Conservation (phyloP, 2,113 vertebrate genomes). For the Corythoichthys haematopterus region DNA sequence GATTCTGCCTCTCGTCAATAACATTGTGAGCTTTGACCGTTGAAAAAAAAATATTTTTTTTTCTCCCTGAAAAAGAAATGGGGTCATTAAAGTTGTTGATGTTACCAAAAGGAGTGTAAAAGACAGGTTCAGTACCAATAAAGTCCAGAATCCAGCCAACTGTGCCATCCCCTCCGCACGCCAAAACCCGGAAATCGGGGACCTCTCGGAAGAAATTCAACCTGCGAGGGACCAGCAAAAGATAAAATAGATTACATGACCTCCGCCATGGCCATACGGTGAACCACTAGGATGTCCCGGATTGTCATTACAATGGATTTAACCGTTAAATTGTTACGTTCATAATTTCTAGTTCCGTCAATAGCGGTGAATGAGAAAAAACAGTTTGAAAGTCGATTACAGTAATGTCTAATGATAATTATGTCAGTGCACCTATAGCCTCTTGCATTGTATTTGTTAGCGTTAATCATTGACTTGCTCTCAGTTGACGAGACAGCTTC, state of each 20-base stretch:
- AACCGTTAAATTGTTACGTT: too few relatives aligned
- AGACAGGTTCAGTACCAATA: constrained; percentile 74
- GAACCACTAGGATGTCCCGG: neutral
- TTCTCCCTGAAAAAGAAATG: constrained; percentile 17
- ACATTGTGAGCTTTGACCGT: neutral
- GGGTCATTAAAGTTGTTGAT: neutral
- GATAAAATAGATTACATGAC: neutral
- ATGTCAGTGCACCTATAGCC: too few relatives aligned
- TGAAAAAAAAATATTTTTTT: neutral
- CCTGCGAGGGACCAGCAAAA: constrained; percentile 58
- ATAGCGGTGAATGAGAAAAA: too few relatives aligned
- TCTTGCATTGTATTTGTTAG: too few relatives aligned
- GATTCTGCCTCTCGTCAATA: neutral
- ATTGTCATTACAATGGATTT: too few relatives aligned
- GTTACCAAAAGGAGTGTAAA: neutral
- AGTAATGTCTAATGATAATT: too few relatives aligned
- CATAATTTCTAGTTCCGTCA: too few relatives aligned
- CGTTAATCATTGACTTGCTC: too few relatives aligned
- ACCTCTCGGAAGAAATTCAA: constrained; percentile 94
- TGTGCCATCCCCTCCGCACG: constrained; percentile 93
- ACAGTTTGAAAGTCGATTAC: too few relatives aligned
- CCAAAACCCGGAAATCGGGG: constrained; percentile 84
- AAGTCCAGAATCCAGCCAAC: constrained; percentile 96
- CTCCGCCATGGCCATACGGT: neutral
- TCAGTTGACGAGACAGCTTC: too few relatives aligned